Conservation (phyloP, 2,888 invertebrate species). For the Erynnis tages region DNA sequence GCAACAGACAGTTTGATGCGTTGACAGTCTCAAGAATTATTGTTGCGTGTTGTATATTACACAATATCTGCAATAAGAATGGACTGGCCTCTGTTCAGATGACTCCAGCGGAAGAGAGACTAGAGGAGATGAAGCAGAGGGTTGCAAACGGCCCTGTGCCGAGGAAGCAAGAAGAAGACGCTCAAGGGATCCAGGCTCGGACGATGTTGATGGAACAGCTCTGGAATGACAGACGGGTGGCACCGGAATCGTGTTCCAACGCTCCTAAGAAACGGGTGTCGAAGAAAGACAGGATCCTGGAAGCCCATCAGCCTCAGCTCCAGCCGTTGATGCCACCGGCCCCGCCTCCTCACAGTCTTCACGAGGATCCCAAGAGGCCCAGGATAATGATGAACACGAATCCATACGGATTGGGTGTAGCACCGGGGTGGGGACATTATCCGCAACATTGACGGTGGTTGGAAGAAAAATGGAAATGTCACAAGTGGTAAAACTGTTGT, state of each 20-base stretch:
- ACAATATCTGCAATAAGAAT: conserved; percentile 59
- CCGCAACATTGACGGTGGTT: conserved; percentile 52
- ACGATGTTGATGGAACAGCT: conserved; percentile 52
- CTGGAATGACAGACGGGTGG: conserved; percentile 60
- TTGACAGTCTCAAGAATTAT: conserved; percentile 59
- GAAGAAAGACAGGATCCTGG: conserved; percentile 58
- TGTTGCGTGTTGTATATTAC: conserved; percentile 62
- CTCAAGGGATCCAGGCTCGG: conserved; percentile 49
- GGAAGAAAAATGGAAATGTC: not conserved
- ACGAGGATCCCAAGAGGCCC: conserved; percentile 63
- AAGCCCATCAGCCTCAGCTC: conserved; percentile 38
- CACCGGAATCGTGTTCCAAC: conserved; percentile 46
- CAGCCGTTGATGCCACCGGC: conserved; percentile 34
- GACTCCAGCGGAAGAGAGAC: conserved; percentile 63
- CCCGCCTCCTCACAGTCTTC: conserved; percentile 37
- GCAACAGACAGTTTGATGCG: conserved; percentile 70
- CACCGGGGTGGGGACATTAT: conserved; percentile 67
- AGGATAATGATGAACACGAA: conserved; percentile 51
- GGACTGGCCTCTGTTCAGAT: conserved; percentile 53
- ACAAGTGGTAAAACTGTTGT: no score
- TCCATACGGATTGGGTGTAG: conserved; percentile 53
- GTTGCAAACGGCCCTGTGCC: conserved; percentile 67
- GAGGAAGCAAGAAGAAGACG: conserved; percentile 55
- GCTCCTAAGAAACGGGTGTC: conserved; percentile 55
- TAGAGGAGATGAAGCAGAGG: conserved; percentile 71